Percentiles rank a stretch among this genome's conserved stretches.
phyloP scores from a whole-genome alignment of 2,113 vertebrate genomes.

The Notarius quadriscutis region DNA sequence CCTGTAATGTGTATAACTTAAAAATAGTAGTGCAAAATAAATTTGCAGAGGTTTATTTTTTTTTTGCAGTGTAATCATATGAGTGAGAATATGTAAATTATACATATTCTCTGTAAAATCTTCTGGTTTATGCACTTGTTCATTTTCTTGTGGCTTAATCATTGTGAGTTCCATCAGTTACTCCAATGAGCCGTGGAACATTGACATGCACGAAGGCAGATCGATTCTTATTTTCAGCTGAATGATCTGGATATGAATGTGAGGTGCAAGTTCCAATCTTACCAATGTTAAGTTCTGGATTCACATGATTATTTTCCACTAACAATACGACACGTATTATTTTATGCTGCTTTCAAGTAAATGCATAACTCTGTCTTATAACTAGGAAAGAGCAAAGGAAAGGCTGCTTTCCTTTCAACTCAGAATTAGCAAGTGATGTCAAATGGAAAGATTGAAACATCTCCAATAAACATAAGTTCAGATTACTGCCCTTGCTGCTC shows the following conservation, averaged over 20 bases:
- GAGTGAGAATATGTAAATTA: not conserved
- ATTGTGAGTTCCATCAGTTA: not conserved
- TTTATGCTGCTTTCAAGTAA: not conserved
- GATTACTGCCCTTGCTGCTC: no score
- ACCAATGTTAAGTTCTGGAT: not conserved
- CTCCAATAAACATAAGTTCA: no score
- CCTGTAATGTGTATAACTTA: not conserved
- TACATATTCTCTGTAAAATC: not conserved
- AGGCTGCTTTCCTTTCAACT: no score
- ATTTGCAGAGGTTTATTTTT: not conserved
- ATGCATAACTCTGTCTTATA: not conserved
- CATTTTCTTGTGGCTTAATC: not conserved
- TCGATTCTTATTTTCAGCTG: not conserved
- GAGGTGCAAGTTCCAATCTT: not conserved
- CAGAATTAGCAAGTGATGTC: no score
- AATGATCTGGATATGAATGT: not conserved
- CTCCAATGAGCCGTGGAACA: not conserved
- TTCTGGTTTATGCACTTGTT: not conserved
- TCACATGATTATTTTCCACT: not conserved
- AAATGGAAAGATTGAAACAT: no score
- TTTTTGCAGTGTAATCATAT: not conserved
- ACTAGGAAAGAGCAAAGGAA: not conserved
- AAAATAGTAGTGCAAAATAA: not conserved
- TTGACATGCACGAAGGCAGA: not conserved
- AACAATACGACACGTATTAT: not conserved